Percentiles rank a stretch among this genome's conserved stretches.
phyloP scores from a whole-genome alignment of 2,797 vertebrate species.

The Phalanger gymnotis region DNA sequence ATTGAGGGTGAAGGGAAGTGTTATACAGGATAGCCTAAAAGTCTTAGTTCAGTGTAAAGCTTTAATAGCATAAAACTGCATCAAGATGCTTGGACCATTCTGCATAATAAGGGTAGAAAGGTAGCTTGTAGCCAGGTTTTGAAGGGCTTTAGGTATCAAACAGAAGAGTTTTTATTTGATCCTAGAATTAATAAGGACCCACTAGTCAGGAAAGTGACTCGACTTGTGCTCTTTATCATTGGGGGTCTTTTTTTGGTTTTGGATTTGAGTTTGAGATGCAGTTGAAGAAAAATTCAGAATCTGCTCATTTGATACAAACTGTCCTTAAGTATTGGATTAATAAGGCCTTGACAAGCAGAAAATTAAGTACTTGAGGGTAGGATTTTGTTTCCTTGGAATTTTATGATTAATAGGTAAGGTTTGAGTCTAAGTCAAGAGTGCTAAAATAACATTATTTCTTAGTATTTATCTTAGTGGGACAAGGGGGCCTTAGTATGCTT shows the following conservation, averaged over 20 bases:
- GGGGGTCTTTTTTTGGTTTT: background rate
- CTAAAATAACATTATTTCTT: background rate
- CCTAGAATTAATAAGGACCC: background rate
- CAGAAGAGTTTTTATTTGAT: background rate
- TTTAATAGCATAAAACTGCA: background rate
- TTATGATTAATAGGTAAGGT: background rate
- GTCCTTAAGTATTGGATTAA: background rate
- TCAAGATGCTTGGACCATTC: background rate
- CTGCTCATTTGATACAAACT: background rate
- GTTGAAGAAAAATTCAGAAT: background rate
- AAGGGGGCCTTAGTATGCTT: background rate
- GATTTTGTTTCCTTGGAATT: background rate
- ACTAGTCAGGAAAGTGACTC: background rate
- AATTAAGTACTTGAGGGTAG: background rate
- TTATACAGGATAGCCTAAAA: background rate
- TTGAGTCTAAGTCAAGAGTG: no score
- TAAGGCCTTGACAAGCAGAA: background rate
- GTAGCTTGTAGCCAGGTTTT: background rate
- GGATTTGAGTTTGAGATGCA: background rate
- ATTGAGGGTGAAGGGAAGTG: background rate
- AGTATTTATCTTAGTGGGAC: background rate
- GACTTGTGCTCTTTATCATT: background rate
- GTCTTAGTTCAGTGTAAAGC: background rate
- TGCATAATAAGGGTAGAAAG: background rate
- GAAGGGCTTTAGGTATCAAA: background rate